Evolutionary conservation across 2,113 vertebrate species (phyloP).

Genomic region (Dicaeum eximium): DNA sequence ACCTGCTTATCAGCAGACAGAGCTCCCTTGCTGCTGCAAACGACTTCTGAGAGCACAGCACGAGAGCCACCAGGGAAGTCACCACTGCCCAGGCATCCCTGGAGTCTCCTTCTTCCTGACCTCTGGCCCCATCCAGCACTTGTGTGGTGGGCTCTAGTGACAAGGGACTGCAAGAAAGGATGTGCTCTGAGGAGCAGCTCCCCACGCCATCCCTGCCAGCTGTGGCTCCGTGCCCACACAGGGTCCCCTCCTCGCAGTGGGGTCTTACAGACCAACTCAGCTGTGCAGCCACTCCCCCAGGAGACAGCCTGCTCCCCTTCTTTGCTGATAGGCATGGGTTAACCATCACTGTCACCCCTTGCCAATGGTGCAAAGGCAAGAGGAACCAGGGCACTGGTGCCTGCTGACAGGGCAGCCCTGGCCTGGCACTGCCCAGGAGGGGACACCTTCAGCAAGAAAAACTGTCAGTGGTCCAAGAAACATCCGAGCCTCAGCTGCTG

Average conservation of each 20-base stretch:
- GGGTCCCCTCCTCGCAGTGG: background rate
- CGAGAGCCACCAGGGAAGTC: background rate
- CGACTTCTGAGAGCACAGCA: fast-evolving
- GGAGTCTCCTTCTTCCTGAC: background rate
- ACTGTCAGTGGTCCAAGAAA: background rate
- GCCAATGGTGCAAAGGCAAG: background rate
- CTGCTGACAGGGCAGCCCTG: background rate
- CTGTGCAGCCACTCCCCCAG: background rate
- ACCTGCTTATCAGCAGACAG: background rate
- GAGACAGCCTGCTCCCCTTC: background rate
- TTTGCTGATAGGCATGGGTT: fast-evolving
- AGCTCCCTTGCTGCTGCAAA: background rate
- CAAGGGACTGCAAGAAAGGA: fast-evolving
- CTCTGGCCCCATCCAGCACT: background rate
- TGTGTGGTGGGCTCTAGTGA: background rate
- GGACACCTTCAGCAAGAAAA: background rate
- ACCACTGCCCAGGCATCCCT: background rate
- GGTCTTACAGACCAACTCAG: background rate
- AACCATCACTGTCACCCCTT: background rate
- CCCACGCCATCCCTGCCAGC: background rate
- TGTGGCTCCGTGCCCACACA: fast-evolving
- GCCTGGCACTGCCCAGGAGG: background rate
- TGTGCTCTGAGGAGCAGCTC: background rate
- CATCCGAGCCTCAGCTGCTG: background rate
- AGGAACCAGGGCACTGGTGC: background rate